Percentiles rank a stretch among this genome's conserved stretches.
Conservation (phyloP, 2,888 invertebrate species). For the Dynastes tityus region DNA sequence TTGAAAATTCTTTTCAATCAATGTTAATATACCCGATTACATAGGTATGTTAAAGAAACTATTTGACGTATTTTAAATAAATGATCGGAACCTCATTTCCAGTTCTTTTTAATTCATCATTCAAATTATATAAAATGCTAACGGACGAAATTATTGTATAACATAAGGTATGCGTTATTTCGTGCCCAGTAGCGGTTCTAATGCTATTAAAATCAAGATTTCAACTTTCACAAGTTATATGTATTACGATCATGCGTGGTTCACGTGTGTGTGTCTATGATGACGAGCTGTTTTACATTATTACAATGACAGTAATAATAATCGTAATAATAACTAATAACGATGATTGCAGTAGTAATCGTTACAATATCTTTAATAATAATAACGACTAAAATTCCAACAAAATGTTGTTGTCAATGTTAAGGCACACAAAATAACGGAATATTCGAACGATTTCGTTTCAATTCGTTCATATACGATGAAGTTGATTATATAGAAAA, state of each 20-base stretch:
- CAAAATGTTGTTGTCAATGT: background rate
- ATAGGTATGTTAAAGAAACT: too few relatives aligned
- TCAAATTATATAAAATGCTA: slow-evolving; percentile 22
- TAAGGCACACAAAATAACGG: background rate
- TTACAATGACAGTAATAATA: slow-evolving; percentile 25
- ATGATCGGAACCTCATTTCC: background rate
- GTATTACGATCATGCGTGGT: slow-evolving; percentile 45
- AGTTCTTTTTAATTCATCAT: background rate
- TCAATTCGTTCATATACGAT: slow-evolving; percentile 20
- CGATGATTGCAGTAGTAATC: slow-evolving; percentile 5
- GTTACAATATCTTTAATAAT: background rate
- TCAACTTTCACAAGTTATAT: slow-evolving; percentile 50
- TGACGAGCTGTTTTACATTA: slow-evolving; percentile 5
- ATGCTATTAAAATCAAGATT: slow-evolving; percentile 45
- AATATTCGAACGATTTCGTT: slow-evolving; percentile 15
- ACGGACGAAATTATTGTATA: slow-evolving; percentile 42
- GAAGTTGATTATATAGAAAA: slow-evolving; percentile 21
- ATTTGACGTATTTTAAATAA: background rate
- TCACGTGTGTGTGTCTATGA: slow-evolving; percentile 36
- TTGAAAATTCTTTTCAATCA: background rate
- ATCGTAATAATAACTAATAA: slow-evolving; percentile 25
- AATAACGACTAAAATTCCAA: slow-evolving; percentile 11
- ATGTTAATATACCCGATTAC: too few relatives aligned
- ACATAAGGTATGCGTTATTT: slow-evolving; percentile 45
- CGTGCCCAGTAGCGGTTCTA: slow-evolving; percentile 45